Evolutionary conservation across 2,888 invertebrate species (phyloP).

Genomic region (Brachypalpus laphriformis): DNA sequence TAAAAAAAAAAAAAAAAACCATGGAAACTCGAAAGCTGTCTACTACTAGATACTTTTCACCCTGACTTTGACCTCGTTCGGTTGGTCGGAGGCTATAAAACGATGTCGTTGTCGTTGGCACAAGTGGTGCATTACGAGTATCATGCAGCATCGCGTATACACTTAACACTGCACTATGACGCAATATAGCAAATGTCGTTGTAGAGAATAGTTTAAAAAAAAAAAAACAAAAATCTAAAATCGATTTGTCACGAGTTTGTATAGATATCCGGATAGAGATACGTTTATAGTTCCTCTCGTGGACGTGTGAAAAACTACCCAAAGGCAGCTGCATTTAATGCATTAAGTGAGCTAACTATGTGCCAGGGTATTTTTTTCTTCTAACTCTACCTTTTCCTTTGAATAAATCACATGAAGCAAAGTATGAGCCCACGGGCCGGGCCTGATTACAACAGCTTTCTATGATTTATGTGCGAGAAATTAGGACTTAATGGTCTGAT

Average conservation of each 20-base stretch:
- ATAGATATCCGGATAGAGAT: constrained; percentile 1
- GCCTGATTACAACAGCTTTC: constrained; percentile 11
- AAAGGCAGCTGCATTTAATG: constrained; percentile 61
- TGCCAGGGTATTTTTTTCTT: constrained; percentile 24
- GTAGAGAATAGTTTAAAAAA: neutral
- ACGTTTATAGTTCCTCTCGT: neutral
- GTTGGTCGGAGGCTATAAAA: constrained; percentile 50
- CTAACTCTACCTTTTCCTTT: neutral
- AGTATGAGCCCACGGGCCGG: neutral
- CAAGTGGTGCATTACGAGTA: constrained; percentile 66
- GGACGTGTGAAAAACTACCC: constrained; percentile 19
- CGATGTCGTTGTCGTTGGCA: constrained; percentile 37
- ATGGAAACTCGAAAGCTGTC: constrained; percentile 55
- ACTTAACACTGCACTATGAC: constrained; percentile 68
- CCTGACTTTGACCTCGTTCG: constrained; percentile 73
- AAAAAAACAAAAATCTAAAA: constrained; percentile 13
- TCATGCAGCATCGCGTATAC: constrained; percentile 64
- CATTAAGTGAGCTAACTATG: constrained; percentile 50
- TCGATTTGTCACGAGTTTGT: constrained; percentile 46
- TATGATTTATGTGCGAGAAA: constrained; percentile 53
- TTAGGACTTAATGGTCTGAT: constrained; percentile 51
- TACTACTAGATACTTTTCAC: constrained; percentile 56
- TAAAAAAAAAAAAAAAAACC: constrained; percentile 6
- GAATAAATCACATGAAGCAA: constrained; percentile 38
- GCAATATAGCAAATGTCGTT: constrained; percentile 52